These are phyloP conservation scores for Drosophila koepferae DNA, from an alignment of 2,888 invertebrate species.

Conservation along the genomic window DNA sequence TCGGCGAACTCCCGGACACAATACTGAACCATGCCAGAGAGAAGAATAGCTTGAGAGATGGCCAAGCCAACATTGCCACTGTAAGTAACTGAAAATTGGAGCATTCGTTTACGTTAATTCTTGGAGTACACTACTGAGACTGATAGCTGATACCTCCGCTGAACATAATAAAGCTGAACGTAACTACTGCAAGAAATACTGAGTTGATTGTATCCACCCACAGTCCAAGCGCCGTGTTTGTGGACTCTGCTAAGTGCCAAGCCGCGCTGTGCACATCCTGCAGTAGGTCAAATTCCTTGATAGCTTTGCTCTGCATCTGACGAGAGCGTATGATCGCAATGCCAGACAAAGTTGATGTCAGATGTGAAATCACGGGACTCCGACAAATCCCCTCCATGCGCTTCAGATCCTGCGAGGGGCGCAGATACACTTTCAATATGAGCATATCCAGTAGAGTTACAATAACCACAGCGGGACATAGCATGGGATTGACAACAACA, in stretches of 20 bases:
- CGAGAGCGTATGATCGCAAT: slow-evolving; percentile 94
- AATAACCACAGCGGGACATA: slow-evolving; percentile 88
- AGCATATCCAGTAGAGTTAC: slow-evolving; percentile 88
- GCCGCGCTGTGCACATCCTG: slow-evolving; percentile 86
- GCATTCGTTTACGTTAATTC: not conserved
- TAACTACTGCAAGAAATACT: slow-evolving; percentile 88
- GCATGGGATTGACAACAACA: slow-evolving; percentile 89
- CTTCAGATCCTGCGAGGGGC: slow-evolving; percentile 91
- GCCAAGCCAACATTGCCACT: slow-evolving; percentile 90
- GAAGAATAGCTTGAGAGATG: slow-evolving; percentile 89
- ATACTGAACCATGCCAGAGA: slow-evolving; percentile 90
- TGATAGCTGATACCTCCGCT: slow-evolving; percentile 86
- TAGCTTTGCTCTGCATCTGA: slow-evolving; percentile 89
- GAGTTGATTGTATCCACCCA: slow-evolving; percentile 90
- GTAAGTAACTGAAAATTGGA: slow-evolving; percentile 82
- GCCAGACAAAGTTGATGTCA: slow-evolving; percentile 93
- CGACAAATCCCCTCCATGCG: slow-evolving; percentile 90
- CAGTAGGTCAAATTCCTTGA: slow-evolving; percentile 90
- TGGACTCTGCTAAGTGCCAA: slow-evolving; percentile 81
- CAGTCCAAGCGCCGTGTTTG: slow-evolving; percentile 89
- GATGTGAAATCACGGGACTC: slow-evolving; percentile 96
- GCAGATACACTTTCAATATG: slow-evolving; percentile 89
- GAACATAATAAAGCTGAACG: slow-evolving; percentile 87
- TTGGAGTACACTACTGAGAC: not conserved
- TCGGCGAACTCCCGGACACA: slow-evolving; percentile 89